Evolutionary conservation across 2,888 invertebrate species (phyloP).

Genomic region (Himalopsyche tibetana): DNA sequence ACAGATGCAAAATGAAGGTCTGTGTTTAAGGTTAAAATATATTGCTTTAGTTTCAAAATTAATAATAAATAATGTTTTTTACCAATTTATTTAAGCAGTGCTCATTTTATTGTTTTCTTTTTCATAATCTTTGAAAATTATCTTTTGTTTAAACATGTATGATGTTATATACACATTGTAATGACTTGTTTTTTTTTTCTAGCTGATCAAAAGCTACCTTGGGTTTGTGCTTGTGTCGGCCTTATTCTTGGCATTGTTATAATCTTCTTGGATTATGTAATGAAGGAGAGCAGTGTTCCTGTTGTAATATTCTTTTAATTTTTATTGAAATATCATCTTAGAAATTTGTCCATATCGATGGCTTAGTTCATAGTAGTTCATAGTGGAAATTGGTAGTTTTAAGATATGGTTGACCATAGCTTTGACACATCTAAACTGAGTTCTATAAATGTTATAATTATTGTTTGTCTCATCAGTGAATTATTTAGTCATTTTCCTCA

Average conservation of each 20-base stretch:
- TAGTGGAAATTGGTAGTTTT: too few species aligned
- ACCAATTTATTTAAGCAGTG: too few species aligned
- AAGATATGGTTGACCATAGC: too few species aligned
- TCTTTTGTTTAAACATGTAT: constrained; percentile 51
- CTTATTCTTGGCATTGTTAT: constrained; percentile 83
- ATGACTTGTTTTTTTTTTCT: constrained; percentile 68
- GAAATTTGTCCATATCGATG: not conserved
- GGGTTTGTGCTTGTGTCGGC: constrained; percentile 86
- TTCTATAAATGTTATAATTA: too few species aligned
- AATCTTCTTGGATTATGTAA: constrained; percentile 82
- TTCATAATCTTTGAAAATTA: constrained; percentile 32
- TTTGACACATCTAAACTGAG: too few species aligned
- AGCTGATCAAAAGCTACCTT: constrained; percentile 84
- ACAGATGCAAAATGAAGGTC: constrained; percentile 80
- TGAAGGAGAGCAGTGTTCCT: constrained; percentile 81
- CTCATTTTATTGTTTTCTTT: not conserved
- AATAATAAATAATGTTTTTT: too few species aligned
- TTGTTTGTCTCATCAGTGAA: too few species aligned
- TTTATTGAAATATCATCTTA: constrained; percentile 45
- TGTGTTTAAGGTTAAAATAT: constrained; percentile 47
- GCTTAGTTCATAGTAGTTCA: not conserved
- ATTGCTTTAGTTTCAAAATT: not conserved
- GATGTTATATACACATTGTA: not conserved
- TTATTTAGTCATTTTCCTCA: too few species aligned
- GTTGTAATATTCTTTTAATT: constrained; percentile 74